Percentiles rank a stretch among this genome's conserved stretches.
These are phyloP conservation scores for Aeoliscus strigatus DNA, from an alignment of 2,797 vertebrate species.

Conservation along the genomic window DNA sequence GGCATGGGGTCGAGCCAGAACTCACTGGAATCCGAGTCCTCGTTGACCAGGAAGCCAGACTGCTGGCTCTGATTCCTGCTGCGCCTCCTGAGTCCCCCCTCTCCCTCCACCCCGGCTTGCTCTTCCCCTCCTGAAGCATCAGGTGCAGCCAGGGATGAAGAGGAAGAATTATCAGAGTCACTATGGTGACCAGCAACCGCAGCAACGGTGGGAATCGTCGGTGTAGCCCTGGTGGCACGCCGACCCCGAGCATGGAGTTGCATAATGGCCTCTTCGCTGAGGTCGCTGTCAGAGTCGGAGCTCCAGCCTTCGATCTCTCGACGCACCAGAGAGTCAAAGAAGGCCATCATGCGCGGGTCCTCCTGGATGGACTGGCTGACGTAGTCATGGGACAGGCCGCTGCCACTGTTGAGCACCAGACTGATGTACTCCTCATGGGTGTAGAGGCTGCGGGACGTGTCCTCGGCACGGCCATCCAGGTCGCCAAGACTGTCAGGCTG, in stretches of 20 bases:
- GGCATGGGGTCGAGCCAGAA: conserved; percentile 91
- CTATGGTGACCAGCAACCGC: conserved; percentile 64
- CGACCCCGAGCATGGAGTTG: conserved; percentile 85
- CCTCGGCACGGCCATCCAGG: conserved; percentile 89
- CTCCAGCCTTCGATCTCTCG: conserved; percentile 98
- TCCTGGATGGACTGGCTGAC: conserved; percentile 97
- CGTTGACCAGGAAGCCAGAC: conserved; percentile 88
- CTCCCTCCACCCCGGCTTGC: conserved; percentile 39
- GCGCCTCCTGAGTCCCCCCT: conserved; percentile 71
- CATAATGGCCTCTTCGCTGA: conserved; percentile 93
- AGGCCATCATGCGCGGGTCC: conserved; percentile 98
- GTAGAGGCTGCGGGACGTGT: conserved; percentile 92
- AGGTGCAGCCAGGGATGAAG: conserved; percentile 79
- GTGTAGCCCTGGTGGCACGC: conserved; percentile 36
- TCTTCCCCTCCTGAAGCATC: conserved; percentile 61
- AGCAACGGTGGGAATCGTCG: neutral
- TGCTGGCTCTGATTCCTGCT: conserved; percentile 63
- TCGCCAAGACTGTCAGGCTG: conserved; percentile 93
- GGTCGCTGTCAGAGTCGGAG: conserved; percentile 92
- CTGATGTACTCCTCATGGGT: conserved; percentile 98
- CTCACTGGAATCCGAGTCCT: conserved; percentile 93
- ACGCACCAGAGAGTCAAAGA: conserved; percentile 94
- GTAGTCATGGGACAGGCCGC: conserved; percentile 94
- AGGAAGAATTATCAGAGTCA: conserved; percentile 86
- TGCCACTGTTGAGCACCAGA: conserved; percentile 95